Evolutionary conservation across 1,140 invertebrate species (phyloP).

Genomic region (Acyrthosiphon pisum): DNA sequence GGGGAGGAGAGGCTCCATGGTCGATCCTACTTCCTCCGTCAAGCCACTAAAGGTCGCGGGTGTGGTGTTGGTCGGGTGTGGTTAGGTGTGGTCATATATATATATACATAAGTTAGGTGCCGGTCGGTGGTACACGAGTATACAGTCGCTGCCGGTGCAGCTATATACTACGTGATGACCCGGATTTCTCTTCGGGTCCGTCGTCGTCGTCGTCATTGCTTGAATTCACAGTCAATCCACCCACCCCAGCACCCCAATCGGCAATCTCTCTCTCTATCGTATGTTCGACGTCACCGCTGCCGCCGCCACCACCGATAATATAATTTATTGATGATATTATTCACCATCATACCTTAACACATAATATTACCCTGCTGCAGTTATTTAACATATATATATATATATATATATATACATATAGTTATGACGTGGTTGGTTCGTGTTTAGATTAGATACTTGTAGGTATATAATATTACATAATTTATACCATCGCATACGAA

Average conservation of each 20-base stretch:
- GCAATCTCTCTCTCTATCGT: background rate
- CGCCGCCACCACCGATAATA: background rate
- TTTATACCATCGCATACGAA: background rate
- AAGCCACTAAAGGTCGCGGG: background rate
- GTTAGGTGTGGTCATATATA: background rate
- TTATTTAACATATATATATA: background rate
- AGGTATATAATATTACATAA: background rate
- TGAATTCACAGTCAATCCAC: background rate
- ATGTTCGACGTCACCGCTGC: background rate
- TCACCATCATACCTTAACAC: background rate
- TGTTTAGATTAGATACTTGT: background rate
- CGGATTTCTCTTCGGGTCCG: background rate
- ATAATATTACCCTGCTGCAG: background rate
- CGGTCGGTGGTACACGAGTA: background rate
- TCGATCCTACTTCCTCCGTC: background rate
- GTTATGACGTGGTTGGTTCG: background rate
- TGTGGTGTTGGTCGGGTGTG: background rate
- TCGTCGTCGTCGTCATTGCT: background rate
- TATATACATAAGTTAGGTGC: background rate
- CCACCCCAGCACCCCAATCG: background rate
- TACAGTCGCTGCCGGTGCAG: background rate
- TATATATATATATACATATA: background rate
- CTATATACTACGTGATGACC: constrained; percentile 36
- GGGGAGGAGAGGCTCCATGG: too few species aligned
- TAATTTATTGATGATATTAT: background rate